Conservation (phyloP, 1,140 invertebrate species). For the Berghia stephanieae region DNA sequence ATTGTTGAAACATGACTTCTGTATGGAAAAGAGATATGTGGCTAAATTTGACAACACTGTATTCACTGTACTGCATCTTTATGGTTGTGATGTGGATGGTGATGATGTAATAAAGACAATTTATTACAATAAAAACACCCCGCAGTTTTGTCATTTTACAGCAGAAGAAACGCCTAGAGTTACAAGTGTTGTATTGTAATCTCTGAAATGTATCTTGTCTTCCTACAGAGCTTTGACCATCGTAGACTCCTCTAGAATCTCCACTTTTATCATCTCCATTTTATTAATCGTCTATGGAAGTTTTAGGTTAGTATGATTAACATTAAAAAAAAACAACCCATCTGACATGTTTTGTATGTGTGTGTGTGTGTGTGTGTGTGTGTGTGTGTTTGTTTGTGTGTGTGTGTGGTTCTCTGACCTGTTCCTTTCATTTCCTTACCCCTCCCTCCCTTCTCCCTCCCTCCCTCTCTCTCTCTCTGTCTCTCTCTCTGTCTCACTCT, state of each 20-base stretch:
- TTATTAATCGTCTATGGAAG: constrained; percentile 97
- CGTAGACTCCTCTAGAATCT: constrained; percentile 95
- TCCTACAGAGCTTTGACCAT: constrained; percentile 76
- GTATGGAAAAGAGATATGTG: not conserved
- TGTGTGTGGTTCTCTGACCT: no score
- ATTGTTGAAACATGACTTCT: not conserved
- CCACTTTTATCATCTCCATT: constrained; percentile 97
- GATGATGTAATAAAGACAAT: not conserved
- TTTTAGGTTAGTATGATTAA: constrained; percentile 75
- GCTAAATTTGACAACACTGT: not conserved
- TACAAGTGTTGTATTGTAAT: not conserved
- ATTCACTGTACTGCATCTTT: not conserved
- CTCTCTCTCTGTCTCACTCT: no score
- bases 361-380: no score
- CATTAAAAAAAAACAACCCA: no score
- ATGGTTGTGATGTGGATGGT: not conserved
- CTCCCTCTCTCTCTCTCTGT: no score
- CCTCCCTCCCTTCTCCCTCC: no score
- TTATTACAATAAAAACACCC: not conserved
- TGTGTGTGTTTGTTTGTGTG: no score
- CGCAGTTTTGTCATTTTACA: not conserved
- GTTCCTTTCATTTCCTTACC: no score
- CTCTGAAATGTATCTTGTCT: constrained; percentile 36
- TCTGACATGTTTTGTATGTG: no score
- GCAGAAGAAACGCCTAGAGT: not conserved